Base-by-base conservation (phyloP, 2,797 vertebrate genomes). In the Hybognathus amarus region DNA sequence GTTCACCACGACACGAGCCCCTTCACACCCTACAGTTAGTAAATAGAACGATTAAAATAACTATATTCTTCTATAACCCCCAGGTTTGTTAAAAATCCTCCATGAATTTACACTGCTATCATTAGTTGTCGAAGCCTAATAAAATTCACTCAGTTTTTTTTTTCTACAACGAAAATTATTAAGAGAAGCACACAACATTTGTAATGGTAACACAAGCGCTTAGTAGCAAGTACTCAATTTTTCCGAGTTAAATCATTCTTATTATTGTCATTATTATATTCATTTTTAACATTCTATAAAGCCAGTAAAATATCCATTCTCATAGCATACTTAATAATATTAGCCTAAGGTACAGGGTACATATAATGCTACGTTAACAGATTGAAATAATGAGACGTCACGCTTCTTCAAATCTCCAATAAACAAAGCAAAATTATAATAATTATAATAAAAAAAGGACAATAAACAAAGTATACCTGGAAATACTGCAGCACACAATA, bases 141-240 rank as follows among this genome's bases (percentile, higher is more conserved):
- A 97, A 97, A 98, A 97, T 96, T 95, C 97, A 98, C 97, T 98
- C 97, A 93, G 36, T 33, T 78, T 61, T 61, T 33, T 33, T 97
- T 97, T 99, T 97, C 97, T 99, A 99, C 97, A 99, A 99, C 97
- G 96, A 98, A 99, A 99, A 99, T 98, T 93, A 97, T 97, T 97
- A 98, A 97, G 96, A 98, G 96, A 98, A 98, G 96, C 97, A 98
- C 97, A 98, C 96, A 94, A 98, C 95, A 93, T 97, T 96, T 96
- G 96, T 96, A 97, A 97, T 97, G 89, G 96, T 95, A 98, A 98
- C 97, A 98, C 97, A 98, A 97, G 97, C 95, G 95, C 94, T 94
- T 97, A 97, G 96, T 97, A 97, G 96, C 96, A 96, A 96, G 95
- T 96, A 97, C 95, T 96, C 94, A 95, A 96, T 95, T 95, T 96